These are phyloP conservation scores for Cheilosia scutellata DNA, from an alignment of 2,888 invertebrate species.

Conservation along the genomic window DNA sequence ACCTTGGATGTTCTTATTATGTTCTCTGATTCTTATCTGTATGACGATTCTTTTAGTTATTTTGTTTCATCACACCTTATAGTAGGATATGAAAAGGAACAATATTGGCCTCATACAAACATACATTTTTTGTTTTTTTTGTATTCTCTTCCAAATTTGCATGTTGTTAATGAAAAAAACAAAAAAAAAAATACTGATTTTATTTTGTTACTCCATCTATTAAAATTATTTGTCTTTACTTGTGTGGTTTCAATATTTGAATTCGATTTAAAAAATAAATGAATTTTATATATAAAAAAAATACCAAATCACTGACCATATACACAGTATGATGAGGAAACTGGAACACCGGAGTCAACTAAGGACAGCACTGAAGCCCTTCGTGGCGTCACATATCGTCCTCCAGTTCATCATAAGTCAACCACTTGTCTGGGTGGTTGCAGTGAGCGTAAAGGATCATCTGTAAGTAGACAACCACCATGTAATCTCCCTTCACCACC, in stretches of 20 bases:
- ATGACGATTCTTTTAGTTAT: not conserved
- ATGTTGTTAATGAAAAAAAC: slow-evolving; percentile 41
- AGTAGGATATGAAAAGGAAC: not conserved
- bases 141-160: slow-evolving; percentile 19
- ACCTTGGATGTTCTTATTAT: not conserved
- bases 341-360: slow-evolving; percentile 85
- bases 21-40: slow-evolving; percentile 10
- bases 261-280: slow-evolving; percentile 26
- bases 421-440: slow-evolving; percentile 90
- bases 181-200: slow-evolving; percentile 37
- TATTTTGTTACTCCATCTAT: slow-evolving; percentile 24
- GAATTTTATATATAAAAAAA: slow-evolving; percentile 33
- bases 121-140: slow-evolving; percentile 5
- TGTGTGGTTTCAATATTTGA: slow-evolving; percentile 34
- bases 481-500: slow-evolving; percentile 45
- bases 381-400: slow-evolving; percentile 88
- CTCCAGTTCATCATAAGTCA: slow-evolving; percentile 84
- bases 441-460: slow-evolving; percentile 89
- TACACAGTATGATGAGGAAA: slow-evolving; percentile 84
- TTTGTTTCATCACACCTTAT: slow-evolving; percentile 9
- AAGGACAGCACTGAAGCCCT: slow-evolving; percentile 85
- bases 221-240: slow-evolving; percentile 39
- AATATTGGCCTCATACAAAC: not conserved
- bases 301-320: slow-evolving; percentile 63
- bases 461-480: slow-evolving; percentile 87